Conservation (phyloP, 1,140 invertebrate species). For the Penaeus chinensis region DNA sequence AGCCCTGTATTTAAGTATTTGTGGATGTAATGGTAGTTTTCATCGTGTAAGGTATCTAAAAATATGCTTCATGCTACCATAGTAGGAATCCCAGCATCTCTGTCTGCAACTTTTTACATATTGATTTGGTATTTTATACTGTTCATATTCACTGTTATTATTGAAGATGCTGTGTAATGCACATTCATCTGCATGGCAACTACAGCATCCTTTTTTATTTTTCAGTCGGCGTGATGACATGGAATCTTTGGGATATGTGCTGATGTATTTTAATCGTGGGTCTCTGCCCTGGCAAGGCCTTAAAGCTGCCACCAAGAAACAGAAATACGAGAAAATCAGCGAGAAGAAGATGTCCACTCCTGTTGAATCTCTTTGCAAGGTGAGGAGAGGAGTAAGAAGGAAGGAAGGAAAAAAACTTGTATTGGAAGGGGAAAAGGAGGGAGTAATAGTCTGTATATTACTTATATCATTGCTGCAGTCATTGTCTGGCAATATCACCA, state of each 20-base stretch:
- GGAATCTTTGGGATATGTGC: slow-evolving; percentile 77
- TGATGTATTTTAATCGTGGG: slow-evolving; percentile 78
- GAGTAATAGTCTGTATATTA: too few species aligned
- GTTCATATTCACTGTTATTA: neutral
- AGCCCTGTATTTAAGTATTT: too few species aligned
- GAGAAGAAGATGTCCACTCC: slow-evolving; percentile 79
- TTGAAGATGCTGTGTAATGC: neutral
- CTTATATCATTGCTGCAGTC: too few species aligned
- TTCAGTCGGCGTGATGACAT: slow-evolving; percentile 74
- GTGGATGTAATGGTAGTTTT: too few species aligned
- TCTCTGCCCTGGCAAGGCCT: slow-evolving; percentile 76
- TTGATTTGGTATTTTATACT: too few species aligned
- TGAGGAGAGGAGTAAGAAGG: slow-evolving; percentile 66
- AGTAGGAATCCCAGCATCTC: too few species aligned
- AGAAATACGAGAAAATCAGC: slow-evolving; percentile 77
- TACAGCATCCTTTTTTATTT: slow-evolving; percentile 42
- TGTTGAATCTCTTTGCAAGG: slow-evolving; percentile 75
- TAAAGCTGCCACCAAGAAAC: slow-evolving; percentile 75
- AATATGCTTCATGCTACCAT: too few species aligned
- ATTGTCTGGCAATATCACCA: too few species aligned
- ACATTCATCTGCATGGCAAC: neutral
- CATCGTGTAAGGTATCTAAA: too few species aligned
- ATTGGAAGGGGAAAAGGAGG: too few species aligned
- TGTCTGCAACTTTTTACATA: too few species aligned
- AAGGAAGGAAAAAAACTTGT: too few species aligned